phyloP scores from a whole-genome alignment of 2,113 vertebrate species.

The Phalacrocorax brasilianus region DNA sequence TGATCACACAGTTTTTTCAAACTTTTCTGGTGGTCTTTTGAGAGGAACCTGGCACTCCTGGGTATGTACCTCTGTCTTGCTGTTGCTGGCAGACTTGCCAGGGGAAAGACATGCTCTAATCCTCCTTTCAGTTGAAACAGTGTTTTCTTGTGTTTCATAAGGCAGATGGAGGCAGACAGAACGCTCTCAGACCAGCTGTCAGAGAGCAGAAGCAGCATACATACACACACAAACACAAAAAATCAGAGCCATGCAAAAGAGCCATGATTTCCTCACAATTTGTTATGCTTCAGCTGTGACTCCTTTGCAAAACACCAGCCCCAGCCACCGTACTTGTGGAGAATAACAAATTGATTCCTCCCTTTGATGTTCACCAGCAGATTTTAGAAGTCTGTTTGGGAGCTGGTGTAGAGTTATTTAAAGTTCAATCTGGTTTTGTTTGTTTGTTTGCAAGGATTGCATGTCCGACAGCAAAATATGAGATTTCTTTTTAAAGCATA shows the following conservation, averaged over 20 bases:
- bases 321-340: not conserved
- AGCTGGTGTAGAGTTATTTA: not conserved
- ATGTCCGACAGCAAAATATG: fast-evolving
- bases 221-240: not conserved
- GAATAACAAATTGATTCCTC: not conserved
- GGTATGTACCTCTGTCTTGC: not conserved
- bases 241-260: not conserved
- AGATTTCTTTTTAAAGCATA: not conserved
- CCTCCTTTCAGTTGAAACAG: not conserved
- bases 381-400: not conserved
- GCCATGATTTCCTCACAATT: slow-evolving; percentile 8
- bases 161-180: not conserved
- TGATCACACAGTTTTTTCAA: not conserved
- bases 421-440: not conserved
- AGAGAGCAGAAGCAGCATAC: not conserved
- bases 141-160: not conserved
- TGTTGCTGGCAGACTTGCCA: not conserved
- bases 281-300: not conserved
- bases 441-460: not conserved
- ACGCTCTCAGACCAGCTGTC: not conserved
- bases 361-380: not conserved
- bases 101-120: not conserved
- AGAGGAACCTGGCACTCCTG: not conserved
- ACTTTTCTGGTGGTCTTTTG: not conserved
- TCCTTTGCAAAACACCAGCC: slow-evolving; percentile 1